A percentile compares a stretch with the other conserved stretches of the same genome.
phyloP scores from a whole-genome alignment of 1,140 invertebrate genomes.

The Aphelenchoides besseyi region DNA sequence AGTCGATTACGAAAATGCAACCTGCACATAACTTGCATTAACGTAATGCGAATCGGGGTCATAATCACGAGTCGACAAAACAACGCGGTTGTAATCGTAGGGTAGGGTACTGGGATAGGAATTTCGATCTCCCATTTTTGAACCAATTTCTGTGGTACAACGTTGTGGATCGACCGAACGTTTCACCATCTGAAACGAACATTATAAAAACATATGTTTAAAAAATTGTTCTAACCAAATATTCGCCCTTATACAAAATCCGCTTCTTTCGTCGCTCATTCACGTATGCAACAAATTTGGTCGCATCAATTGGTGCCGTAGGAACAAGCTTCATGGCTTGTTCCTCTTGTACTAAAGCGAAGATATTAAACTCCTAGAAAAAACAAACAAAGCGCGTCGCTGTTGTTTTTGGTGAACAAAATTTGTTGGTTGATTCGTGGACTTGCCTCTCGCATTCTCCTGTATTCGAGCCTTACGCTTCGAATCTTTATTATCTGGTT shows the following conservation, averaged over 20 bases:
- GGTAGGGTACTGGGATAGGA: conserved; percentile 58
- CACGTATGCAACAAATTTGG: conserved; percentile 62
- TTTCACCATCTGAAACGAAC: conserved; percentile 54
- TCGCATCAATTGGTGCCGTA: conserved; percentile 58
- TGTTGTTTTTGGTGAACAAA: conserved; percentile 19
- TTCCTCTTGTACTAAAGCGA: conserved; percentile 61
- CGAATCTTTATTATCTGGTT: background rate
- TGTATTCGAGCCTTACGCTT: background rate
- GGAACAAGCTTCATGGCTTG: conserved; percentile 61
- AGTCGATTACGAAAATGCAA: background rate
- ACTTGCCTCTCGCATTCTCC: conserved; percentile 10
- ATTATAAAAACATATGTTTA: conserved; percentile 22
- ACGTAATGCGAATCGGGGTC: conserved; percentile 54
- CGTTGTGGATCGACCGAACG: conserved; percentile 55
- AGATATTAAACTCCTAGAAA: conserved; percentile 14
- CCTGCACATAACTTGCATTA: conserved; percentile 62
- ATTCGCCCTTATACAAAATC: conserved; percentile 63
- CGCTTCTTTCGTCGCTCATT: conserved; percentile 57
- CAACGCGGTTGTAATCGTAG: conserved; percentile 58
- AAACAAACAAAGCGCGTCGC: conserved; percentile 12
- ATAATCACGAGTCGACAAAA: conserved; percentile 32
- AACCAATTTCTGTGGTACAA: conserved; percentile 55
- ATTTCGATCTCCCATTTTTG: conserved; percentile 56
- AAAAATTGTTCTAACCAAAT: conserved; percentile 48
- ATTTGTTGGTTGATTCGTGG: conserved; percentile 7